Evolutionary conservation across 2,888 invertebrate genomes (phyloP), one percentile per base, ranked within the genome.

Genomic region (Elegia similella): DNA sequence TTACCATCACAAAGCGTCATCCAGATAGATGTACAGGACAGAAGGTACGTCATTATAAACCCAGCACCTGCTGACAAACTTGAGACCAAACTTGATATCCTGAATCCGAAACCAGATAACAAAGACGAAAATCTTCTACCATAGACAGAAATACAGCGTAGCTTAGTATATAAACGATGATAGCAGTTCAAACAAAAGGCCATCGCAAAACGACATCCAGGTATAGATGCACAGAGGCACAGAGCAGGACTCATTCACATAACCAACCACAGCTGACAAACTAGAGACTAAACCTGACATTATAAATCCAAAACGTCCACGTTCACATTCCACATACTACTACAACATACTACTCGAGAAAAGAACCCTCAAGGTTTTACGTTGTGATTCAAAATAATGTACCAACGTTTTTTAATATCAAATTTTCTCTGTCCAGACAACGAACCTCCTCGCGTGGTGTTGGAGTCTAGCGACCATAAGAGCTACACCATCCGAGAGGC

Each of bases 151-250:
- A n/a, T n/a, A n/a, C n/a, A n/a, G n/a, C n/a, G n/a, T n/a, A n/a
- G n/a, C n/a, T n/a, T n/a, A n/a, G n/a, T n/a, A n/a, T n/a, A n/a
- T n/a, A n/a, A n/a, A n/a, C n/a, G n/a, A 43, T 10, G 15, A 13
- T 15, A 13, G 2, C 2, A 32, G 1, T 32, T 78, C 68, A 34
- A 86, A 75, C 59, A 90, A 90, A 64, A 75, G 89, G 2, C 89
- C 90, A 0, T 86, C 88, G 0, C 90, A 91, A 59, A 88, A 88
- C 69, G 90, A 89, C 46, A 88, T 91, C n/a, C 90, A 89, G 52
- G 86, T n/a, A n/a, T 90, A 3, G 90, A 91, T 59, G 84, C 88
- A 0, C 86, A n/a, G 88, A 46, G 90, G 90, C 0, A 64, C 88
- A n/a, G 63, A 86, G 47, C 88, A 82, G n/a, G n/a, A n/a, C n/a